Conservation (phyloP, 2,888 invertebrate species). For the Drosophila buzzatii region DNA sequence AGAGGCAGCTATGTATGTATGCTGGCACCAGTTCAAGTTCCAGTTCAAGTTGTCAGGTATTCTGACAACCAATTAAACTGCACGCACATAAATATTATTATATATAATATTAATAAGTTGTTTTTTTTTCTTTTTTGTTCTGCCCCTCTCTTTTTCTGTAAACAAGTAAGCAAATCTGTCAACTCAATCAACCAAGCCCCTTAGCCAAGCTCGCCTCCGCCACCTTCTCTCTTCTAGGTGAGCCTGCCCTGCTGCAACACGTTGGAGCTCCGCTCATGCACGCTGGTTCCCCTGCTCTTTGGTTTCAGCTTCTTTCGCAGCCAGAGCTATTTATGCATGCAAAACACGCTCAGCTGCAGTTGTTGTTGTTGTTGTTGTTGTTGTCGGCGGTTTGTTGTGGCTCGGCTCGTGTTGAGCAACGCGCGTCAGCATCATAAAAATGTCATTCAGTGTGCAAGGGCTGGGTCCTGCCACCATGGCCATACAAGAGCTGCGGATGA, state of each 20-base stretch:
- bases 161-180: slow-evolving; percentile 43
- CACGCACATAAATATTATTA: slow-evolving; percentile 25
- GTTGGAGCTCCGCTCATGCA: slow-evolving; percentile 26
- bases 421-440: slow-evolving; percentile 80
- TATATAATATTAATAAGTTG: slow-evolving; percentile 30
- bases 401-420: slow-evolving; percentile 72
- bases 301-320: slow-evolving; percentile 15
- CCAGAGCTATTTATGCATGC: slow-evolving; percentile 71
- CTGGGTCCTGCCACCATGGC: slow-evolving; percentile 40
- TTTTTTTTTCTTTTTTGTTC: not conserved
- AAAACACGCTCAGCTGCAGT: slow-evolving; percentile 65
- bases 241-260: slow-evolving; percentile 1
- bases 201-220: not conserved
- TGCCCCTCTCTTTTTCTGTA: not conserved
- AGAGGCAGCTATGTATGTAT: not conserved
- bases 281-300: slow-evolving; percentile 3
- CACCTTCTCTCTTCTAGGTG: not conserved
- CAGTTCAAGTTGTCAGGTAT: slow-evolving; percentile 7
- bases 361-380: slow-evolving; percentile 24
- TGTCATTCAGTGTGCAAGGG: slow-evolving; percentile 68
- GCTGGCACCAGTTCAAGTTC: slow-evolving; percentile 11
- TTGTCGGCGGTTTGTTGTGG: slow-evolving; percentile 33
- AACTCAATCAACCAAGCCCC: slow-evolving; percentile 53
- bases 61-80: slow-evolving; percentile 43
- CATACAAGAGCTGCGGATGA: no score